These are phyloP conservation scores for Stenchaetothrips biformis DNA, from an alignment of 2,888 invertebrate genomes.

Conservation along the genomic window DNA sequence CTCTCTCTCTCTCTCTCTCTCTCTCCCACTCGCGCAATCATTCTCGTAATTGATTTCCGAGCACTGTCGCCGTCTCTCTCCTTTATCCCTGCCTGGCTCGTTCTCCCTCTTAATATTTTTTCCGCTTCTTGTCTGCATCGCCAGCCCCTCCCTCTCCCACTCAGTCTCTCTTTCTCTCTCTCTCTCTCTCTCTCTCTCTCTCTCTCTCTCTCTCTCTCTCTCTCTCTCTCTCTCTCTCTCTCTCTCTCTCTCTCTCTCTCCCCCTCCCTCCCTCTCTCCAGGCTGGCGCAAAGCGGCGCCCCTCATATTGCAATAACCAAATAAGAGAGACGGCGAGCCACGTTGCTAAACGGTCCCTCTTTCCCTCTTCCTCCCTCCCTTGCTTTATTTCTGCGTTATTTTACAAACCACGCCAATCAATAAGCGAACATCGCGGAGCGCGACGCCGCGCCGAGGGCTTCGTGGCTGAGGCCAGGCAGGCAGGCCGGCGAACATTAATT, in stretches of 20 bases:
- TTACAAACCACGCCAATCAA: neutral
- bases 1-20: neutral
- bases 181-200: conserved; percentile 17
- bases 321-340: too few species aligned
- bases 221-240: neutral
- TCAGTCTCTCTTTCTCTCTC: neutral
- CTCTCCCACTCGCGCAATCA: neutral
- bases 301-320: neutral
- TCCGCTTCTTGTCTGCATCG: too few species aligned
- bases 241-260: neutral
- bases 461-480: neutral
- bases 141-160: neutral
- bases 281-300: neutral
- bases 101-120: neutral
- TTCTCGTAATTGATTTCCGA: neutral
- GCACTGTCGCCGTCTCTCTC: neutral
- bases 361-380: neutral
- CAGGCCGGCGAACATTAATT: too few species aligned
- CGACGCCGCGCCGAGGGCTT: too few species aligned
- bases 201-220: conserved; percentile 13
- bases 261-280: neutral
- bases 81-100: too few species aligned
- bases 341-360: too few species aligned
- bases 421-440: neutral
- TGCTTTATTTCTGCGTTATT: neutral